Conservation (phyloP, 2,113 vertebrate species). For the Australoheros scitulus region DNA sequence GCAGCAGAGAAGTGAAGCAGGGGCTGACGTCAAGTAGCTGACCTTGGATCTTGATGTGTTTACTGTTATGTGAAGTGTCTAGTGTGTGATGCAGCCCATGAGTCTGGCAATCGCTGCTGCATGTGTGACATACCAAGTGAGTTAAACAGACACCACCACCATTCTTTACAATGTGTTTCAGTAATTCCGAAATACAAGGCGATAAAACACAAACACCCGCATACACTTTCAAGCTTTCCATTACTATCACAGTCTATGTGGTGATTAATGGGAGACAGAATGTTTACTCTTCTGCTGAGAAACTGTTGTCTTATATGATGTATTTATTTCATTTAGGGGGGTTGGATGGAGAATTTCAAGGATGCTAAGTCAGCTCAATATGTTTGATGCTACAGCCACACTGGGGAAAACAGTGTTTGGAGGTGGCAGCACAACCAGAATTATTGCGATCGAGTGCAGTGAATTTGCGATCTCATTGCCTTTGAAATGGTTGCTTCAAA, state of each 20-base stretch:
- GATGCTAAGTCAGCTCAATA: background rate
- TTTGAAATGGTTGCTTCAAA: too few relatives aligned
- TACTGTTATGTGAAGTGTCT: conserved; percentile 63
- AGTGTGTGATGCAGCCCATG: conserved; percentile 19
- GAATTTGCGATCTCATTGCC: too few relatives aligned
- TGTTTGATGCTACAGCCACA: too few relatives aligned
- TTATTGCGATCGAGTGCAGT: too few relatives aligned
- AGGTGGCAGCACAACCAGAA: too few relatives aligned
- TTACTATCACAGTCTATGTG: conserved; percentile 23
- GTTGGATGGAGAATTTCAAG: background rate
- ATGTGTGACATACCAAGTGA: conserved; percentile 43
- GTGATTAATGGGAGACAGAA: conserved; percentile 19
- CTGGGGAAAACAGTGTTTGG: too few relatives aligned
- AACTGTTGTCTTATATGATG: conserved; percentile 13
- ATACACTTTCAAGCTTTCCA: conserved; percentile 29
- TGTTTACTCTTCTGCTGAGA: conserved; percentile 4
- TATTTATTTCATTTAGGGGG: background rate
- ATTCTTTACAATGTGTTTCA: conserved; percentile 45
- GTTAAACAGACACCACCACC: conserved; percentile 13
- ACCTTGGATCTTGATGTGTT: conserved; percentile 66
- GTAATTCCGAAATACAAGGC: conserved; percentile 15
- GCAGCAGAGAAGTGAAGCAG: conserved; percentile 46
- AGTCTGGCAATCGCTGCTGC: conserved; percentile 37
- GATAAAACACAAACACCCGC: conserved; percentile 41
- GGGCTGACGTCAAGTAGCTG: conserved; percentile 67